phyloP scores from a whole-genome alignment of 1,140 invertebrate genomes.

The Lordiphosa collinella region DNA sequence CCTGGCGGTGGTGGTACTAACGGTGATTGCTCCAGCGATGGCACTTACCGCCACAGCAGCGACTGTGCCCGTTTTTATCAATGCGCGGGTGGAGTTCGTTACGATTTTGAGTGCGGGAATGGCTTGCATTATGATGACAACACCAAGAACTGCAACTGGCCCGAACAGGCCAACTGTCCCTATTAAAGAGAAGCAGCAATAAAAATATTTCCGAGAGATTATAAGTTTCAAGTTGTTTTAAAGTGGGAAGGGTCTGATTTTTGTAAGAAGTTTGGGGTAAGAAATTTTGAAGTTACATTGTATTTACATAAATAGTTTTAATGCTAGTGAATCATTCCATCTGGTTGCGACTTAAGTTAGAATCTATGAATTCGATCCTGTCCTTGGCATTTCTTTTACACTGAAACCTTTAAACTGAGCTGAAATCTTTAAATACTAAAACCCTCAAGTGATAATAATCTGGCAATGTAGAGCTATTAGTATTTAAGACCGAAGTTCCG shows the following conservation, averaged over 20 bases:
- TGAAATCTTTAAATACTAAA: too few species aligned
- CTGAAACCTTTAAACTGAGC: too few species aligned
- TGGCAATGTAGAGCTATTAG: too few species aligned
- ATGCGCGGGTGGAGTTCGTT: slow-evolving; percentile 34
- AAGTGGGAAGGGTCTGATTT: not conserved
- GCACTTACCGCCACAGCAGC: slow-evolving; percentile 11
- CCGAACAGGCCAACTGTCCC: slow-evolving; percentile 10
- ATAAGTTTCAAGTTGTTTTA: not conserved
- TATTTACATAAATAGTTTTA: too few species aligned
- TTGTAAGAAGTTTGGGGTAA: too few species aligned
- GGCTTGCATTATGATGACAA: slow-evolving; percentile 25
- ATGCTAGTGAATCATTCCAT: too few species aligned
- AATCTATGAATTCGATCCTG: too few species aligned
- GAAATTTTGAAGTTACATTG: too few species aligned
- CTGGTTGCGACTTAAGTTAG: too few species aligned
- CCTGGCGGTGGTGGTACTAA: slow-evolving; percentile 14
- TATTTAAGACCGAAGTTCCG: too few species aligned
- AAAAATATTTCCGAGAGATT: not conserved
- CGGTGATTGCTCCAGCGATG: slow-evolving; percentile 22
- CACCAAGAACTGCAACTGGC: slow-evolving; percentile 10
- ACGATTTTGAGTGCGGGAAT: slow-evolving; percentile 18
- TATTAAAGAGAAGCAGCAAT: slow-evolving; percentile 16
- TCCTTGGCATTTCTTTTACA: too few species aligned
- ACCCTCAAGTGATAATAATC: too few species aligned
- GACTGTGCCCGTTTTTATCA: slow-evolving; percentile 31